Percentiles rank a stretch among this genome's conserved stretches.
Evolutionary conservation across 2,888 invertebrate species (phyloP).

Genomic region (Polydesmus complanatus): DNA sequence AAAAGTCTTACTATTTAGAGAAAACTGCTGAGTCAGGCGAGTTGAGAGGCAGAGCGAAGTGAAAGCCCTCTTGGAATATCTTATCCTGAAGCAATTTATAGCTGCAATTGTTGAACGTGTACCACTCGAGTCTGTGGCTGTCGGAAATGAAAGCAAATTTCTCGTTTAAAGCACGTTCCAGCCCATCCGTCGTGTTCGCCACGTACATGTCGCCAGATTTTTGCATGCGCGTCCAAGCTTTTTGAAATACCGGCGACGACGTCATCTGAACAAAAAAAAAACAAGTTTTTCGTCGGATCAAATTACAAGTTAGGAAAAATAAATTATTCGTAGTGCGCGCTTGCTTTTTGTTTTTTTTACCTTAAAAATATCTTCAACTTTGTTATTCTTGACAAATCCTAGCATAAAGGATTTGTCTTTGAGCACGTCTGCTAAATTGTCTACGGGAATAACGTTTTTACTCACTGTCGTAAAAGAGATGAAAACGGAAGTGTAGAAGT

Average conservation of each 20-base stretch:
- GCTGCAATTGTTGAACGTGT: slow-evolving; percentile 4
- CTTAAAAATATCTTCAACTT: slow-evolving; percentile 10
- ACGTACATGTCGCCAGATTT: background rate
- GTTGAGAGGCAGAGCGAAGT: slow-evolving; percentile 2
- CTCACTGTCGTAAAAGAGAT: slow-evolving; percentile 12
- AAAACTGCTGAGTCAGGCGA: slow-evolving; percentile 5
- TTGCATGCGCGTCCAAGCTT: slow-evolving; percentile 6
- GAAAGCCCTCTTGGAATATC: slow-evolving; percentile 1
- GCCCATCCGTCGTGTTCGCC: background rate
- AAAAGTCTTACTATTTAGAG: slow-evolving; percentile 8
- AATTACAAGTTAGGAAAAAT: background rate
- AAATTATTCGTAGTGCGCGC: too few relatives aligned
- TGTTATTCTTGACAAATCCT: slow-evolving; percentile 3
- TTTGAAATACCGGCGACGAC: background rate
- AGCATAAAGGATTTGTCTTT: slow-evolving; percentile 5
- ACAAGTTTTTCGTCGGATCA: background rate
- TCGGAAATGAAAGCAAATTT: slow-evolving; percentile 12
- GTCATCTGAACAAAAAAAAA: background rate
- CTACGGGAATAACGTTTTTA: background rate
- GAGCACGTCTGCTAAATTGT: slow-evolving; percentile 3
- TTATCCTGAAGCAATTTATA: slow-evolving; percentile 8
- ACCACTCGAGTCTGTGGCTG: slow-evolving; percentile 2
- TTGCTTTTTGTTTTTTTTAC: too few relatives aligned
- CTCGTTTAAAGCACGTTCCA: background rate
- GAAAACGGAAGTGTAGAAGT: slow-evolving; percentile 14